Evolutionary conservation across 2,888 invertebrate genomes (phyloP), one percentile per base, ranked within the genome.

Genomic region (Pristionchus fissidentatus): DNA sequence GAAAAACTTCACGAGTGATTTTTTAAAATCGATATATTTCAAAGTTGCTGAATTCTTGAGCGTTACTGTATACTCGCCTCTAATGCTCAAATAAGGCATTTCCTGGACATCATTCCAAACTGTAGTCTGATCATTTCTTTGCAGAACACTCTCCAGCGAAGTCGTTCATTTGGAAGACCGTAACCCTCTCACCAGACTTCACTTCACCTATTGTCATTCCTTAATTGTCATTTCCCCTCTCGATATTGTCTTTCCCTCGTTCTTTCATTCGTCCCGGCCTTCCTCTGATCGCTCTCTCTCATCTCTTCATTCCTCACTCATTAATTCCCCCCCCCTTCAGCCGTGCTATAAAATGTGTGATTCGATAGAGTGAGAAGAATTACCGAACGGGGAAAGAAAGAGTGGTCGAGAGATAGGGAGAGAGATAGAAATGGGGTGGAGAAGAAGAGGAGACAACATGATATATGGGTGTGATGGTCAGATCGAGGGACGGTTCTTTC

Each of bases 141-240:
- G 35, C 57, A 79, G 79, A 79, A 79, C 22, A 79, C 79, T 26
- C 79, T 79, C 0, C 79, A 79, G n/a, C 79, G 79, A 0, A 57
- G 52, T n/a, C 55, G 38, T 38, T 79, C 79, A 5, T 79, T 57
- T 46, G 79, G 55, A 4, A 79, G 41, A 22, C 38, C 22, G 3
- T 79, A 26, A 26, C 79, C 55, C 10, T n/a, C 55, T 22, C n/a
- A 29, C 55, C 55, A 3, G n/a, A 13, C 35, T 22, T 52, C 78
- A 78, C 22, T 32, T 35, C 46, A 19, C 32, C 35, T n/a, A 38
- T 35, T 79, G 57, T 57, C 55, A 43, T 43, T 57, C 41, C n/a
- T n/a, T n/a, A n/a, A 57, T 43, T 46, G 19, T 35, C 49, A 38
- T 22, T 4, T 57, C 49, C 79, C 49, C n/a, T 41, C 55, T 79